Percentiles rank a stretch among this genome's conserved stretches.
Evolutionary conservation across 1,140 invertebrate species (phyloP).

Genomic region (Polypedilum pembai): DNA sequence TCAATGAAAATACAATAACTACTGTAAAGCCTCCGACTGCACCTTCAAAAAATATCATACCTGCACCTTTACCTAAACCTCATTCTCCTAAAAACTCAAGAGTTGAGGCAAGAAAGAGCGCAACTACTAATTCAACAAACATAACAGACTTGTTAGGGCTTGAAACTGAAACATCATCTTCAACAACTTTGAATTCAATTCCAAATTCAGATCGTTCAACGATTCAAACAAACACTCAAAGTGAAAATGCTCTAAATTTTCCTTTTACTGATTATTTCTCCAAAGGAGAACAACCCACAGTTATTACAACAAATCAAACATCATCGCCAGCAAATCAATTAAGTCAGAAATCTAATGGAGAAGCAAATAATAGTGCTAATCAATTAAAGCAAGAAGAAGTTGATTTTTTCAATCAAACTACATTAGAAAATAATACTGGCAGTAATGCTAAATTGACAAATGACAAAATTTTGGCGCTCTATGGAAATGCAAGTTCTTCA

Average conservation of each 20-base stretch:
- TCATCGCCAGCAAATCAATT: constrained; percentile 34
- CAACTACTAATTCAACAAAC: constrained; percentile 44
- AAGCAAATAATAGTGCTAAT: constrained; percentile 42
- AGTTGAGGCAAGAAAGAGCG: background rate
- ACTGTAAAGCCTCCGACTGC: background rate
- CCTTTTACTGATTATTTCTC: constrained; percentile 49
- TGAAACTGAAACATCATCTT: constrained; percentile 43
- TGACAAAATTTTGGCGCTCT: constrained; percentile 88
- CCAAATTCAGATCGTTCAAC: background rate
- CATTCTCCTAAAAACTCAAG: constrained; percentile 29
- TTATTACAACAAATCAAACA: constrained; percentile 39
- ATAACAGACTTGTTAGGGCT: constrained; percentile 47
- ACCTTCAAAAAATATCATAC: constrained; percentile 32
- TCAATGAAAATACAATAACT: constrained; percentile 34
- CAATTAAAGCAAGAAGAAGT: constrained; percentile 68
- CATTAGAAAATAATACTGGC: constrained; percentile 49
- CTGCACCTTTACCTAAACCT: constrained; percentile 46
- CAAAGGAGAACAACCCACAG: too few relatives aligned
- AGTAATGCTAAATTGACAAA: constrained; percentile 75
- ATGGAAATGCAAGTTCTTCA: constrained; percentile 55
- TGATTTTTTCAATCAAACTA: constrained; percentile 77
- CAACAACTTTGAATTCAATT: constrained; percentile 29
- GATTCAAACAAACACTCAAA: background rate
- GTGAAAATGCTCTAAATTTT: background rate
- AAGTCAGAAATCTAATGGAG: constrained; percentile 30